Evolutionary conservation across 2,797 vertebrate genomes (phyloP), one percentile per base, ranked within the genome.

Genomic region (Myotis pilosus): DNA sequence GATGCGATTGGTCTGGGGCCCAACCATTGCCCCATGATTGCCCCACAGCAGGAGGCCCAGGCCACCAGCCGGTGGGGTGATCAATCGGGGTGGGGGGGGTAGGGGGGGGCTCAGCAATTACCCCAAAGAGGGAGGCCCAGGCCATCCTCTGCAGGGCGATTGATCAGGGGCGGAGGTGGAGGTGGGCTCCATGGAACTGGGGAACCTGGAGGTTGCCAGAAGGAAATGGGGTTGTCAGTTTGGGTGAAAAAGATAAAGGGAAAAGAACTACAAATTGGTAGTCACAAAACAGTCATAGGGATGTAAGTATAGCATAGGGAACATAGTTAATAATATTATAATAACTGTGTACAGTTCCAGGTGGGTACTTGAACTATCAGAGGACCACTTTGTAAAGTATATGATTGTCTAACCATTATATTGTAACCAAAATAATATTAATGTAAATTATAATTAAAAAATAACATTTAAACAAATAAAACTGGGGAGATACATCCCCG

Each of bases 401-500:
- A 36, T 55, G 49, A 15, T 78, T 78, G n/a, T 36, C 20, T 55
- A 55, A 78, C 12, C 12, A 78, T 22, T 78, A 25, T 25, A 78
- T 8, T 55, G 5, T 55, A 55, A 55, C 75, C 75, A 53, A 76
- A 78, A 55, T 36, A 36, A 78, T 76, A 23, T 33, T 53, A 76
- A 53, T 76, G 19, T 51, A 53, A 76, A 53, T 19, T 76, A 2
- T 76, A 76, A 33, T 53, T 15, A 7, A 53, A 53, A 76, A 78
- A 15, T 53, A 53, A 36, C 53, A 53, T 53, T 33, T 76, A 96
- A 86, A 69, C 64, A 95, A 89, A 55, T 57, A 96, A 86, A 80
- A 84, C 55, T 57, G 3, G 4, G 22, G 28, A 5, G 44, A 36
- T 75, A 38, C 0, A 78, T 89, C 25, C 51, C 33, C 68, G 36